phyloP scores from a whole-genome alignment of 2,797 vertebrate genomes.

The Euthynnus affinis region DNA sequence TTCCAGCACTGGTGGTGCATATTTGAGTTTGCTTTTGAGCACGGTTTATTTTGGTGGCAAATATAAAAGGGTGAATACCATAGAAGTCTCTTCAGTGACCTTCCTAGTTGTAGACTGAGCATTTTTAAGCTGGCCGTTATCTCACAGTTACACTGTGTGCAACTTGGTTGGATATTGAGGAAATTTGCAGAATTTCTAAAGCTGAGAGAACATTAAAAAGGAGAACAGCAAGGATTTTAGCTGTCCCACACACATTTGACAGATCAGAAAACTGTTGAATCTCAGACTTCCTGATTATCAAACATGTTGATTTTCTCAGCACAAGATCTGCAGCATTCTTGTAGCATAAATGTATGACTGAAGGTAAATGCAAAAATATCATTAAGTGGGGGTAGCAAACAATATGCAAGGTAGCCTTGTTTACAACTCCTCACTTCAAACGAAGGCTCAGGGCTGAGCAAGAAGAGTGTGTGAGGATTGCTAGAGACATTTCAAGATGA shows the following conservation, averaged over 20 bases:
- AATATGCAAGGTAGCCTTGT: too few species aligned
- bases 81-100: constrained; percentile 38
- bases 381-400: too few species aligned
- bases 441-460: too few species aligned
- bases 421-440: too few species aligned
- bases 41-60: constrained; percentile 34
- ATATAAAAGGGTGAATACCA: constrained; percentile 33
- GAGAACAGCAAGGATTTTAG: constrained; percentile 3
- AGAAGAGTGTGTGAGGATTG: too few species aligned
- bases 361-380: background rate
- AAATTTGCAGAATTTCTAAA: constrained; percentile 27
- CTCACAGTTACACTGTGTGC: constrained; percentile 24
- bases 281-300: background rate
- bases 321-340: background rate
- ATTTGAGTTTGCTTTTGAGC: constrained; percentile 31
- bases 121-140: constrained; percentile 27
- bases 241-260: constrained; percentile 14
- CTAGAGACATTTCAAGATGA: too few species aligned
- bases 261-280: constrained; percentile 14
- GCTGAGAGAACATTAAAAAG: constrained; percentile 25
- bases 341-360: background rate
- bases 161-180: constrained; percentile 17
- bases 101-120: constrained; percentile 6
- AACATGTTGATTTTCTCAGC: background rate
- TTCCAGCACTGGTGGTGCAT: constrained; percentile 29